These are phyloP conservation scores for Campylorhamphus procurvoides DNA, from an alignment of 2,113 vertebrate species.

Conservation along the genomic window DNA sequence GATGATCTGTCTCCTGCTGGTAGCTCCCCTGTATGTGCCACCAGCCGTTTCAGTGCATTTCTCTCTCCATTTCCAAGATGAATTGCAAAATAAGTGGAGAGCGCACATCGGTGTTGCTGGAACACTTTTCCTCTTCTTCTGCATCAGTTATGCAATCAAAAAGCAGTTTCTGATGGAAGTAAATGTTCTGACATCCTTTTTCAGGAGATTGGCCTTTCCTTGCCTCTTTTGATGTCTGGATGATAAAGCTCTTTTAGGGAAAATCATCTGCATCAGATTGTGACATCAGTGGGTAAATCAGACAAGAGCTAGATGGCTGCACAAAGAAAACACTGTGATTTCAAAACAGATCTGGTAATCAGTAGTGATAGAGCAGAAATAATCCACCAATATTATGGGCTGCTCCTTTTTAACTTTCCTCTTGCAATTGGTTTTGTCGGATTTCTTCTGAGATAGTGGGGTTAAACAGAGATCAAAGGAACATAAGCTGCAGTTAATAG, in stretches of 20 bases:
- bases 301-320: not conserved
- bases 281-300: slow-evolving; percentile 37
- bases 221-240: slow-evolving; percentile 24
- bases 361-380: not conserved
- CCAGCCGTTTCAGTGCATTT: not conserved
- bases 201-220: slow-evolving; percentile 13
- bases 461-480: not conserved
- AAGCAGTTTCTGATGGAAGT: slow-evolving; percentile 31
- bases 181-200: slow-evolving; percentile 31
- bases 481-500: not conserved
- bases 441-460: not conserved
- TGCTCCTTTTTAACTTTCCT: slow-evolving; percentile 5
- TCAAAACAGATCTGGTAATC: slow-evolving; percentile 18
- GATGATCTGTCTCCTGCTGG: not conserved
- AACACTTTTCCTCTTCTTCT: slow-evolving; percentile 2
- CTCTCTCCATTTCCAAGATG: not conserved
- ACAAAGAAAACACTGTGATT: not conserved
- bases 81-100: slow-evolving; percentile 13
- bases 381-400: not conserved
- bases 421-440: not conserved
- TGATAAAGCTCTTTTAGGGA: slow-evolving; percentile 27
- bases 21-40: not conserved
- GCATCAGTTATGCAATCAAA: slow-evolving; percentile 34
- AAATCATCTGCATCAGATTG: slow-evolving; percentile 37
- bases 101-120: not conserved